Evolutionary conservation across 2,888 invertebrate genomes (phyloP), one percentile per base, ranked within the genome.

Genomic region (Achlya flavicornis): DNA sequence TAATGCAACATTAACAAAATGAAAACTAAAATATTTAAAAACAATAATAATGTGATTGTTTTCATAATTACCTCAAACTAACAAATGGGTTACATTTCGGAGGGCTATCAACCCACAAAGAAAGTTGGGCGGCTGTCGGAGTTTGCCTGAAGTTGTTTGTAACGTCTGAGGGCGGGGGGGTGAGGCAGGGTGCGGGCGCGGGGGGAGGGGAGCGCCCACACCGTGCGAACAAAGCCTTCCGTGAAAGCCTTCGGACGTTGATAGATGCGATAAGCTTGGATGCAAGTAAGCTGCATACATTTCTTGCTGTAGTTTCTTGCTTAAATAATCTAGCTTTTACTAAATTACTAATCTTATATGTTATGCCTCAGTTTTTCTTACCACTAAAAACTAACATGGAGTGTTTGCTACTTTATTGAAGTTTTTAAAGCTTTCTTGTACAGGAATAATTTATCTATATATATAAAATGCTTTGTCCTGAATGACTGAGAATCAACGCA

Each of bases 251-350:
- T 90, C 89, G 88, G 88, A 86, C 85, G 84, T 89, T 90, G 90
- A 90, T 90, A 88, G 90, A 92, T 92, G 92, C 91, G 92, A 92
- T 92, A 92, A 92, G 92, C 93, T 92, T 80, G 89, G 92, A 92
- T 92, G 92, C 92, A 92, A 92, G 92, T 88, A 89, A 92, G 90
- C 91, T 91, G 92, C 92, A 92, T 92, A 88, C 91, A 91, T 91
- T 91, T 92, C 92, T 91, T 90, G 87, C 86, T 83, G 81, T 84
- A 88, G 82, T 88, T 87, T 88, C 88, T 77, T 75, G 73, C 80
- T 80, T 72, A 69, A 79, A 80, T 87, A 84, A 86, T 88, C 83
- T 70, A 62, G 68, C 68, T 74, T 74, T 72, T 68, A 70, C 67
- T 71, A 61, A 72, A 75, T 70, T 71, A 68, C 70, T 78, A 76